Evolutionary conservation across 2,797 vertebrate species (phyloP), one percentile per base, ranked within the genome.

Genomic region (Rhynchotus rufescens): DNA sequence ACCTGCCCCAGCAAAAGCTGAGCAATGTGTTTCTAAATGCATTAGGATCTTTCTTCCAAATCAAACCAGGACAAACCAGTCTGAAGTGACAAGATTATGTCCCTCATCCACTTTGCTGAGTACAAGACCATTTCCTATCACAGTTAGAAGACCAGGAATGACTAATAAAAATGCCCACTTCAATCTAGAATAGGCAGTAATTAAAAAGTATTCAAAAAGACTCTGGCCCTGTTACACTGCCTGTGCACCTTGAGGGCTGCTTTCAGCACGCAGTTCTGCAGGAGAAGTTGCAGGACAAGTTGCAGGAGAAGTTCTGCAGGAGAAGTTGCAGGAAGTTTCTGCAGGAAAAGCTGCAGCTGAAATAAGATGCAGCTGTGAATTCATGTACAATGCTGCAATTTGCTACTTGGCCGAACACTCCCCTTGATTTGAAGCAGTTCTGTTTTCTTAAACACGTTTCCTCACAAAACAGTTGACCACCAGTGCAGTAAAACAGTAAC

Each of bases 161-260:
- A 75, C 76, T 65, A 66, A 67, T 51, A 92, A 12, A 80, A 80
- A 83, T 52, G 14, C 16, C 32, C 67, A 65, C 9, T 86, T 71
- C 77, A 84, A 2, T 9, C 15, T 11, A 3, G 10, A 61, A 91
- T 36, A 47, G 28, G n/a, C 49, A 76, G 20, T 47, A 71, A 71
- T 64, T 71, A 64, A 69, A 42, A 8, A 16, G 8, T 7, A 14
- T 22, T 45, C 9, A 4, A 74, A 68, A 42, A 47, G 40, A 14
- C 8, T 1, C 0, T 19, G 77, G 42, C 40, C 52, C 34, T n/a
- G 5, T 42, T 16, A 7, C 15, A 1, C 9, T 38, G 56, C 15
- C 45, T 61, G 32, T 34, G 74, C 21, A 49, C 22, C 32, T 30
- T 64, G 15, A n/a, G n/a, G 11, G 44, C 52, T 62, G 74, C 65